phyloP scores from a whole-genome alignment of 2,888 invertebrate species.

The Melanargia galathea region DNA sequence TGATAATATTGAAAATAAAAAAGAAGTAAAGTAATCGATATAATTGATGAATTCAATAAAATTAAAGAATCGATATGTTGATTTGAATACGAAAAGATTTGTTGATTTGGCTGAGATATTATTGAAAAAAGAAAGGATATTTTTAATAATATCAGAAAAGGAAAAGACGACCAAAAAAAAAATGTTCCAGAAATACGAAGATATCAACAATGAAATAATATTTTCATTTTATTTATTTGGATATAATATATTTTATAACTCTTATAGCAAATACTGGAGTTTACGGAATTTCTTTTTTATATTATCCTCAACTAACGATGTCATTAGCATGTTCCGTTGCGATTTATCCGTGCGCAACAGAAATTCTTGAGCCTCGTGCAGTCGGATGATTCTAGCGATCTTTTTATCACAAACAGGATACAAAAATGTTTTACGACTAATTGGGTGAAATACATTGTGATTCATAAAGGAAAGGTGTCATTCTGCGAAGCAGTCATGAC shows the following conservation, averaged over 20 bases:
- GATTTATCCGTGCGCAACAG: conserved; percentile 21
- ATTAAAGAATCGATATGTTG: no score
- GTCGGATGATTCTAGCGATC: conserved; percentile 10
- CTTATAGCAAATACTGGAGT: conserved; percentile 16
- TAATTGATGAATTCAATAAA: no score
- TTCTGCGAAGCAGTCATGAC: not conserved
- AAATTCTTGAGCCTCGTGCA: conserved; percentile 20
- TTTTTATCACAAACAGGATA: conserved; percentile 8
- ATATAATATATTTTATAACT: conserved; percentile 10
- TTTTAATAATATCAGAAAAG: no score
- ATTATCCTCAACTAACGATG: conserved; percentile 25
- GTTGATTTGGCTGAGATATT: no score
- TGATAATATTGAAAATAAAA: no score
- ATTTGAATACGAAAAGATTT: no score
- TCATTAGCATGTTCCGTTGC: conserved; percentile 36
- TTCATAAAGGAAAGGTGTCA: not conserved
- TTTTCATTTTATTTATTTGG: not conserved
- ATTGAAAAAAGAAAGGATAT: no score
- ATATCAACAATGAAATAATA: no score
- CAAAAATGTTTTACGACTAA: conserved; percentile 20
- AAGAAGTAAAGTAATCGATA: no score
- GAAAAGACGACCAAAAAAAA: no score
- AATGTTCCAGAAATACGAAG: no score
- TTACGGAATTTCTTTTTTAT: conserved; percentile 19
- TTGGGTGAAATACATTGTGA: not conserved